Percentiles rank a stretch among this genome's conserved stretches.
Conservation (phyloP, 2,888 invertebrate genomes). For the Pandemis cinnamomeana region DNA sequence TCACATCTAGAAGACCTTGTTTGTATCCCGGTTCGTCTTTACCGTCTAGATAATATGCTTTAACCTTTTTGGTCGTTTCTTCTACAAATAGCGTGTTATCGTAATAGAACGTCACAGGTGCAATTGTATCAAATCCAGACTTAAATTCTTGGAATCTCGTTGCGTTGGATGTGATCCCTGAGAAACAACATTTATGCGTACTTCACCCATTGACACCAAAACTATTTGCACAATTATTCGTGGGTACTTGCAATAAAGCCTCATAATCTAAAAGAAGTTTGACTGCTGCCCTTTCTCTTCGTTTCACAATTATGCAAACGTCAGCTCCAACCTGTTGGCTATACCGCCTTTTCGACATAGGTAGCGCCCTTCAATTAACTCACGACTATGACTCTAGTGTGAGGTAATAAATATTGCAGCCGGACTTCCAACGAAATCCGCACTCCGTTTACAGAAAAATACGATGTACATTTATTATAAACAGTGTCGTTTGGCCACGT, state of each 20-base stretch:
- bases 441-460: not conserved
- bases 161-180: conserved; percentile 74
- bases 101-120: conserved; percentile 86
- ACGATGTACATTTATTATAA: not conserved
- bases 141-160: conserved; percentile 82
- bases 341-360: conserved; percentile 6
- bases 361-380: conserved; percentile 12
- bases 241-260: not conserved
- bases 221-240: not conserved
- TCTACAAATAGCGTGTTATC: conserved; percentile 80
- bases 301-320: conserved; percentile 3
- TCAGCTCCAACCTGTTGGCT: conserved; percentile 11
- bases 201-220: not conserved
- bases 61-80: conserved; percentile 80
- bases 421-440: not conserved
- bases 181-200: conserved; percentile 46
- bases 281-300: conserved; percentile 21
- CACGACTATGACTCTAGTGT: not conserved
- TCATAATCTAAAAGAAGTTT: conserved; percentile 3
- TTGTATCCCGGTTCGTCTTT: conserved; percentile 70
- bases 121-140: conserved; percentile 81
- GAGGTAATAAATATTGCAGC: not conserved
- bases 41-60: conserved; percentile 84
- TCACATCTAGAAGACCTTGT: conserved; percentile 85
- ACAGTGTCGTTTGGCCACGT: too few relatives aligned